Conservation (phyloP, 2,113 vertebrate species). For the Paramormyrops kingsleyae region DNA sequence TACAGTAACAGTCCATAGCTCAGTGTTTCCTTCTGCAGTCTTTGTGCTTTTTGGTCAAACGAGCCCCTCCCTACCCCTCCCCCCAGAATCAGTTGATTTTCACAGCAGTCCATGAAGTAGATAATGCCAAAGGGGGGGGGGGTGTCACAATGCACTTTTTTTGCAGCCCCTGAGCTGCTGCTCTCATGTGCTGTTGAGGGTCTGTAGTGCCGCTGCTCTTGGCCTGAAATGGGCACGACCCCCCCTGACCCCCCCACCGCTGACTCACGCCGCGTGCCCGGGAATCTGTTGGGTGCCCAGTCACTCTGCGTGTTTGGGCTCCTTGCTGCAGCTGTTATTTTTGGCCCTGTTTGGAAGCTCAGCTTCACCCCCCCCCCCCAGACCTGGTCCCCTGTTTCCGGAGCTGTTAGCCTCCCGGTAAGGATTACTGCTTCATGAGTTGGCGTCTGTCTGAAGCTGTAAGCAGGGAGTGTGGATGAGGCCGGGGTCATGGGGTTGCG, state of each 20-base stretch:
- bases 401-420: neutral
- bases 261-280: neutral
- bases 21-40: neutral
- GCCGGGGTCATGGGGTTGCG: neutral
- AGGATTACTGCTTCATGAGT: neutral
- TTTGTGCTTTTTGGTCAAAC: neutral
- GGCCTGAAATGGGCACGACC: neutral
- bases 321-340: neutral
- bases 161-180: neutral
- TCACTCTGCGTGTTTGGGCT: neutral
- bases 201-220: neutral
- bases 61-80: too few relatives aligned
- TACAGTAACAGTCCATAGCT: neutral
- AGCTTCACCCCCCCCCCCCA: neutral
- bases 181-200: neutral
- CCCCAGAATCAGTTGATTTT: neutral
- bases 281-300: neutral
- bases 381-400: neutral
- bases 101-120: neutral
- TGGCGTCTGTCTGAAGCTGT: neutral
- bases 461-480: neutral
- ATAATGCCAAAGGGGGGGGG: neutral
- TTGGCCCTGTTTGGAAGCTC: conserved; percentile 6
- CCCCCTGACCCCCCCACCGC: neutral
- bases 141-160: neutral